phyloP scores from a whole-genome alignment of 2,113 vertebrate genomes.

The Cettia cetti region DNA sequence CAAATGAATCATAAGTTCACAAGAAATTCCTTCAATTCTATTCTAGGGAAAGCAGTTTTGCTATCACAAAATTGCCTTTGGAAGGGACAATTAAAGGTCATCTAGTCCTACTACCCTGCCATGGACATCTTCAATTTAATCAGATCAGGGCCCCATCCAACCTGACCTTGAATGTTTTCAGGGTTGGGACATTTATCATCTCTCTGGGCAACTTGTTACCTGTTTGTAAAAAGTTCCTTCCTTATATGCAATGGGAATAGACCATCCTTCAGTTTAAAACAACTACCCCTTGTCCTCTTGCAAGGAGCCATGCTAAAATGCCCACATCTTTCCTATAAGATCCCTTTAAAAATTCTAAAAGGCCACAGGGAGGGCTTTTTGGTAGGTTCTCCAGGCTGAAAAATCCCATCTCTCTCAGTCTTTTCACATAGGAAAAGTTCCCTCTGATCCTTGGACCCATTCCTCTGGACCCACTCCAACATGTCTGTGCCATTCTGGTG shows the following conservation, averaged over 20 bases:
- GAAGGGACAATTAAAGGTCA: not conserved
- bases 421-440: not conserved
- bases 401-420: not conserved
- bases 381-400: not conserved
- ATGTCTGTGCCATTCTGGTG: not conserved
- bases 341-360: not conserved
- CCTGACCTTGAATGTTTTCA: not conserved
- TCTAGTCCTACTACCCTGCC: not conserved
- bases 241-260: not conserved
- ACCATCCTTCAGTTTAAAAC: not conserved
- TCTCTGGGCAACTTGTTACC: not conserved
- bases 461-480: not conserved
- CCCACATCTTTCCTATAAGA: not conserved
- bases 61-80: not conserved
- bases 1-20: not conserved
- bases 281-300: accelerated
- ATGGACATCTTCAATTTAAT: not conserved
- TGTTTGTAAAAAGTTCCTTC: not conserved
- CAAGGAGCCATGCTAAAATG: not conserved
- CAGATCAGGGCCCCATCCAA: not conserved
- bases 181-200: not conserved
- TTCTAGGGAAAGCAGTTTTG: not conserved
- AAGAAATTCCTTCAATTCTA: not conserved
- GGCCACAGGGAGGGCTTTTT: not conserved
- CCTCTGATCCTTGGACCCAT: not conserved